Evolutionary conservation across 2,797 vertebrate genomes (phyloP).

Genomic region (Neostethus bicornis): DNA sequence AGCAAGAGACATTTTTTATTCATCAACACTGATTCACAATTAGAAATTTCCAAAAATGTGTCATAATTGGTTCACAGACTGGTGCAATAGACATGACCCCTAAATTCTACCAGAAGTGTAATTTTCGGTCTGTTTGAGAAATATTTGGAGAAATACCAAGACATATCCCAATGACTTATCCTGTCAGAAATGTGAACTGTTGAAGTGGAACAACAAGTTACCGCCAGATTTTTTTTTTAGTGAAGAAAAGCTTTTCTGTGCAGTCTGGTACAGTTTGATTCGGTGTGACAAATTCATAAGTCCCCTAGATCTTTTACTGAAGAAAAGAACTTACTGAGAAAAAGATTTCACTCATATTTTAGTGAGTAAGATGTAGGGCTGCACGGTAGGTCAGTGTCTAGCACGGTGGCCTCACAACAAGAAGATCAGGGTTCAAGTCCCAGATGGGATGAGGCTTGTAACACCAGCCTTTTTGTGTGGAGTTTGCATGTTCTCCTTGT

Average conservation of each 20-base stretch:
- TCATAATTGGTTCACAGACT: background rate
- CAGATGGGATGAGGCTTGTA: too few species aligned
- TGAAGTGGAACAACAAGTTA: constrained; percentile 19
- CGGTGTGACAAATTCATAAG: constrained; percentile 31
- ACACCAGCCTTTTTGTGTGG: too few species aligned
- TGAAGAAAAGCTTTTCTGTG: constrained; percentile 11
- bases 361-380: too few species aligned
- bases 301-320: constrained; percentile 51
- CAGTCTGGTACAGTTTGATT: constrained; percentile 21
- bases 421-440: too few species aligned
- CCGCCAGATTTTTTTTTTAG: constrained; percentile 31
- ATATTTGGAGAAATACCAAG: constrained; percentile 20
- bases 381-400: too few species aligned
- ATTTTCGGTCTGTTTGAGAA: constrained; percentile 9
- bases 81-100: constrained; percentile 17
- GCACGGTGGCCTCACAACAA: too few species aligned
- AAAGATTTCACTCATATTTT: too few species aligned
- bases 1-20: background rate
- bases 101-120: constrained; percentile 10
- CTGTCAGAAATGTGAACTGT: constrained; percentile 44
- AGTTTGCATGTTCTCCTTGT: too few species aligned
- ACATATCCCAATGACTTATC: constrained; percentile 32
- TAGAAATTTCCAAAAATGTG: constrained; percentile 6
- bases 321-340: too few species aligned
- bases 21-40: background rate